A percentile compares a stretch with the other conserved stretches of the same genome.
These are phyloP conservation scores for Piliocolobus tephrosceles DNA, from an alignment of 2,113 vertebrate genomes.

Conservation along the genomic window DNA sequence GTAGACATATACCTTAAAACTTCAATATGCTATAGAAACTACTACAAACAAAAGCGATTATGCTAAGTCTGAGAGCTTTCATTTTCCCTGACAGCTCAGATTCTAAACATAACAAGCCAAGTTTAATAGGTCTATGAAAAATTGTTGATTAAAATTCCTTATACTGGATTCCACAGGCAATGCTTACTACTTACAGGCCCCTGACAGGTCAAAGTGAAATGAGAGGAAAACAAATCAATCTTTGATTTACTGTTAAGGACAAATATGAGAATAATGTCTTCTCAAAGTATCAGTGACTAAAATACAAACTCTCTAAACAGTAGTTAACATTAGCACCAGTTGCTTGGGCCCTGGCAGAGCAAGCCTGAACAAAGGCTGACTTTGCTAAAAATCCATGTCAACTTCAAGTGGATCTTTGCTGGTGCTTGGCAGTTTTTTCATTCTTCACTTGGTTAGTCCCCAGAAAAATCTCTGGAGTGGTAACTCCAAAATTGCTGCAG, in stretches of 20 bases:
- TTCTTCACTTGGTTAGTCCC: background rate
- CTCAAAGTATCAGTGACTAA: constrained; percentile 53
- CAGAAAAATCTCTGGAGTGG: background rate
- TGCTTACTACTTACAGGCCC: constrained; percentile 29
- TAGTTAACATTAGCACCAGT: background rate
- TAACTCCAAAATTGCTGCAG: constrained; percentile 33
- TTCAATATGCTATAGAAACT: background rate
- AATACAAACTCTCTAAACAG: background rate
- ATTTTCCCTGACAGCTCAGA: background rate
- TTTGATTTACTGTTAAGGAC: constrained; percentile 33
- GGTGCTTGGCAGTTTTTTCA: background rate
- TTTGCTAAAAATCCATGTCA: background rate
- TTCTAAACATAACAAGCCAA: no score
- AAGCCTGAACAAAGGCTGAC: background rate
- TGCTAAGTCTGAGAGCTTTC: background rate
- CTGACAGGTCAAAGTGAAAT: constrained; percentile 44
- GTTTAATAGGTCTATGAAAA: constrained; percentile 38
- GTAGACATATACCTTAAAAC: background rate
- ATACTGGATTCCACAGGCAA: background rate
- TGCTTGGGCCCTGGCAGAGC: background rate
- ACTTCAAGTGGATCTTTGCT: background rate
- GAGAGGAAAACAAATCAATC: constrained; percentile 41
- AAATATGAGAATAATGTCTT: constrained; percentile 3
- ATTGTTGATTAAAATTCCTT: constrained; percentile 48
- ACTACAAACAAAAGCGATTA: background rate